Evolutionary conservation across 1,140 invertebrate genomes (phyloP), one percentile per base, ranked within the genome.

Genomic region (Sarcophaga bullata): DNA sequence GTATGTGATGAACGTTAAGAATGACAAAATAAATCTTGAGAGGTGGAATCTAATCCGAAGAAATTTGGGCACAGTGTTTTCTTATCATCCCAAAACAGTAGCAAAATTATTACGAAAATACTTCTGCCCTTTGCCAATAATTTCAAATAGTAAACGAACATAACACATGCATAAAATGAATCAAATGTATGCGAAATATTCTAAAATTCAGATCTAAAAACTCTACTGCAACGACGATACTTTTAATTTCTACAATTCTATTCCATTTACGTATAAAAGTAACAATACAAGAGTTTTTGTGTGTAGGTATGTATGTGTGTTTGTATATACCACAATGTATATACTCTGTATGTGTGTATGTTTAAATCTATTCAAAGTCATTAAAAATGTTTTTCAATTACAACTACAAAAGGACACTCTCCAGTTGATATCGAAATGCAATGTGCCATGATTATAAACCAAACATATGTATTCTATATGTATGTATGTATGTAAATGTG

Each of bases 381-480:
- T 68, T 68, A 68, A 68, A 37, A 68, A 68, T 68, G 62, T 68
- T 68, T 68, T 68, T 68, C 62, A 68, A 68, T 68, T 68, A 62
- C 62, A 68, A 68, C 62, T 68, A 68, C 19, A 68, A 37, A 68
- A 68, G 62, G 62, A 68, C 62, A 19, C 62, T 68, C 62, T 68
- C 62, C 7, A 68, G 62, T 68, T 68, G 62, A 68, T 68, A 68
- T 37, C 62, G 54, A 68, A 13, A 58, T 37, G n/a, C 62, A 68
- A 68, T 68, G n/a, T 19, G 17, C 62, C 17, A 68, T 68, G 62
- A 58, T 58, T 58, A 58, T 58, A 58, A 58, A 15, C 52, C 54
- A 8, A 15, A 58, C 54, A 58, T 0, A n/a, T n/a, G 13, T 15
- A 11, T 62, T 37, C 25, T 37, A 4, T 37, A 37, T 1, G 25